Base-by-base conservation (phyloP, 2,113 vertebrate species). In the Recurvirostra avosetta region DNA sequence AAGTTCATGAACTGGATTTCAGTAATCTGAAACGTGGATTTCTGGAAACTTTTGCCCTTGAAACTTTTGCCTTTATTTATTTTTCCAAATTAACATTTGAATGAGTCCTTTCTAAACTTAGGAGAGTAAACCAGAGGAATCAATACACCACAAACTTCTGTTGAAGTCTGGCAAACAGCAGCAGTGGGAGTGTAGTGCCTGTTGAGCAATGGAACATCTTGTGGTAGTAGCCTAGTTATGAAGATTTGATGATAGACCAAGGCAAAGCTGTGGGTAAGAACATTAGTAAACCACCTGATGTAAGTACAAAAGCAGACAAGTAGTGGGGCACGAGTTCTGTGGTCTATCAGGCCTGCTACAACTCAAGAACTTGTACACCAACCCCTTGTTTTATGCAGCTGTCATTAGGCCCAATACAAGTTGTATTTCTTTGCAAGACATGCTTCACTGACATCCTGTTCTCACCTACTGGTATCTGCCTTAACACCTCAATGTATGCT, bases 1-100 rank as follows among this genome's bases (percentile, higher is more conserved):
- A 87, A 68, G 18, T 70, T 76, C 32, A 38, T 47, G n/a, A 76
- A 58, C 41, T 62, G 65, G 55, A 34, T 88, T 87, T 52, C 92
- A n/a, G 73, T 85, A 58, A 92, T 52, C 66, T 88, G 56, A 78
- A 68, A 50, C 0, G 2, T 32, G 26, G 21, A 19, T 63, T 88
- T 95, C 71, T 68, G 71, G 91, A 93, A 96, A 38, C 6, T 56
- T 77, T 85, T 92, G 81, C 49, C 94, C 94, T 94, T 96, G 93
- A 92, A 97, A 88, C 41, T 61, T 91, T 49, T 82, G 49, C 66
- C 55, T 91, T 74, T 95, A 67, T 95, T 97, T 90, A 59, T 88
- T 90, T 90, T 96, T 96, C 93, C 83, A 66, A 90, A 72, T 89
- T 88, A 95, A 25, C 65, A 66, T 79, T 76, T 89, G 47, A 76